A percentile compares a stretch with the other conserved stretches of the same genome.
Conservation (phyloP, 64 coral and sea anemone genomes). For the Actinia equina region DNA sequence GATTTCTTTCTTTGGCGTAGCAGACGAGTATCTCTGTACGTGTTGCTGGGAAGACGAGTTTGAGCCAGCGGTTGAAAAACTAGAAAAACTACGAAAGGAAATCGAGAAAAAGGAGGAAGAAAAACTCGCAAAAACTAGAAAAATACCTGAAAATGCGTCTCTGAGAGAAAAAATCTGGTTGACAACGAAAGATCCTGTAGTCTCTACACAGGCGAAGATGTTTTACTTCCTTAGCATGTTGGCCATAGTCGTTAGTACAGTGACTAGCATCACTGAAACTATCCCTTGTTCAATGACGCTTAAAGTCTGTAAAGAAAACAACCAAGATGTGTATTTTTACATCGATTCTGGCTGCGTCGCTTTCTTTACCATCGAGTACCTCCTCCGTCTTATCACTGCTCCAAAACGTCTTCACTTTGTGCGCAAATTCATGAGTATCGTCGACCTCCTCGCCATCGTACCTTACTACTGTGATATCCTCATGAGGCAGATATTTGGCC, state of each 20-base stretch:
- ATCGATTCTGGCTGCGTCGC: conserved; percentile 56
- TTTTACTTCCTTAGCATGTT: conserved; percentile 63
- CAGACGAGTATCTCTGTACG: conserved; percentile 31
- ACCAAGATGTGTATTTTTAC: conserved; percentile 52
- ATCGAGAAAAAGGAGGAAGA: background rate
- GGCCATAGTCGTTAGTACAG: conserved; percentile 54
- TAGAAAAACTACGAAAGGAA: conserved; percentile 28
- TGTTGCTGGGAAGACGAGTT: conserved; percentile 54
- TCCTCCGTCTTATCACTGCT: conserved; percentile 26
- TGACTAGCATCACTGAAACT: conserved; percentile 67
- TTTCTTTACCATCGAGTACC: conserved; percentile 72
- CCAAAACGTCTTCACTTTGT: conserved; percentile 55
- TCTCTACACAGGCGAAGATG: conserved; percentile 39
- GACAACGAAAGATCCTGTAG: conserved; percentile 44
- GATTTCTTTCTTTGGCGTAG: conserved; percentile 53
- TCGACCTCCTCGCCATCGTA: conserved; percentile 73
- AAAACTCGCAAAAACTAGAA: background rate
- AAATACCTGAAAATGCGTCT: conserved; percentile 18
- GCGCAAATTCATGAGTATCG: conserved; percentile 58
- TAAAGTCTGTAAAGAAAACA: conserved; percentile 55
- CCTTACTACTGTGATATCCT: conserved; percentile 68
- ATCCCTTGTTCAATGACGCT: conserved; percentile 48
- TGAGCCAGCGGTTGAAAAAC: conserved; percentile 29
- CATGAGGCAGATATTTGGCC: conserved; percentile 1
- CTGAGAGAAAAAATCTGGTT: conserved; percentile 60